These are phyloP conservation scores for Papilio polyxenes DNA, from an alignment of 1,140 invertebrate genomes.

Conservation along the genomic window DNA sequence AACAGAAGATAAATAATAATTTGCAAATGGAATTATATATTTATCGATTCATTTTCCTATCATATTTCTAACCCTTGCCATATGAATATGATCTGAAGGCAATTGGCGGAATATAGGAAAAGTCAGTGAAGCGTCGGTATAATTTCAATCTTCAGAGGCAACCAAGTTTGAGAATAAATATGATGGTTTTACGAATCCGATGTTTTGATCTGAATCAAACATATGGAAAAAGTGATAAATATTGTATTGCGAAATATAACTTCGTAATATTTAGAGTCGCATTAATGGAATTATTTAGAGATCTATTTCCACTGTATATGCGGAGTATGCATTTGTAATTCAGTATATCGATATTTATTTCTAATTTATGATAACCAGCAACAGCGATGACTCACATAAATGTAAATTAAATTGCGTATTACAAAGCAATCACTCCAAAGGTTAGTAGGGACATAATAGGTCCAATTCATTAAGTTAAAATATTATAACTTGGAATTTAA, in stretches of 20 bases:
- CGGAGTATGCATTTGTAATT: not conserved
- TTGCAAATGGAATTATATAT: slow-evolving; percentile 1
- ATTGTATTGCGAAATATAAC: not conserved
- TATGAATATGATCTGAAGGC: slow-evolving; percentile 20
- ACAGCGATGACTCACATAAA: too few relatives aligned
- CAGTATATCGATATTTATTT: too few relatives aligned
- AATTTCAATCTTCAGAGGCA: slow-evolving; percentile 25
- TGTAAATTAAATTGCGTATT: too few relatives aligned
- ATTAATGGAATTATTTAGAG: not conserved
- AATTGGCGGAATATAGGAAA: slow-evolving; percentile 23
- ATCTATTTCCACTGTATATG: not conserved
- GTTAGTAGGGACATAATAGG: too few relatives aligned
- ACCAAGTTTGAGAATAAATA: slow-evolving; percentile 22
- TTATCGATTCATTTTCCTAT: slow-evolving; percentile 5
- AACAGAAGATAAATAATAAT: slow-evolving; percentile 13
- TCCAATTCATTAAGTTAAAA: too few relatives aligned
- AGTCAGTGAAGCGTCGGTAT: slow-evolving; percentile 15
- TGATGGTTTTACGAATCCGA: not conserved
- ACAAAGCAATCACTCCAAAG: too few relatives aligned
- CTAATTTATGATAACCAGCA: too few relatives aligned
- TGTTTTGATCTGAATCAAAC: not conserved
- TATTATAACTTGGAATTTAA: too few relatives aligned
- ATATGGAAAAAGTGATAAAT: not conserved
- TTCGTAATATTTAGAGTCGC: not conserved
- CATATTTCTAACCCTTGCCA: not conserved